Evolutionary conservation across 2,888 invertebrate species (phyloP), one percentile per base, ranked within the genome.

Genomic region (Oxyteleia sp.): DNA sequence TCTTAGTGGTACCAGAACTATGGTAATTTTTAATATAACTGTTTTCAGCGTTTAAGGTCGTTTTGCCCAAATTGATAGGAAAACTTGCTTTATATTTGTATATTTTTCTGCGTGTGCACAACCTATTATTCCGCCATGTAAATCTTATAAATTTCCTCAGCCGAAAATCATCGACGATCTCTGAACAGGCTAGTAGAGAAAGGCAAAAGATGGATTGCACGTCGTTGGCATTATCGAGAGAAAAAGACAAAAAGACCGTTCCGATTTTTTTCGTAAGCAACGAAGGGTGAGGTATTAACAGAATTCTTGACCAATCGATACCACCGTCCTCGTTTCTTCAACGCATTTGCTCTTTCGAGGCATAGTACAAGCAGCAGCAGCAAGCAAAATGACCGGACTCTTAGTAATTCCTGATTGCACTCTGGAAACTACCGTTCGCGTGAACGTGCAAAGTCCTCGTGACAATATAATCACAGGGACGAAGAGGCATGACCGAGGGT

Each of bases 381-480:
- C 66, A 41, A 66, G 38, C 76, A 20, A 80, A 80, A 82, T 76
- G 84, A 78, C 82, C 69, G 80, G 76, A 61, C 84, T 72, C 69
- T 79, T 74, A 43, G 74, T 74, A 85, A 85, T 82, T 82, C 68
- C 55, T 86, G 78, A 84, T 86, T 84, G 75, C 75, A 76, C 68
- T 74, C 78, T 83, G 59, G 78, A 85, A 84, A 81, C 64, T 72
- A 74, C 51, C 64, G 82, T 82, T 85, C 82, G 85, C 80, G 85
- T 85, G 85, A 84, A 85, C 72, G 84, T 64, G 64, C 76, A 76
- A 84, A 84, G 78, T 79, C 78, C 53, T 87, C 82, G 84, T 83
- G 86, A 86, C 85, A 86, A 86, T 87, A 84, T 87, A 87, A 87
- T 87, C 87, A 85, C 74, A 82, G 74, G 63, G 75, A 72, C 71